Evolutionary conservation across 1,140 invertebrate genomes (phyloP).

Genomic region (Limonius californicus): DNA sequence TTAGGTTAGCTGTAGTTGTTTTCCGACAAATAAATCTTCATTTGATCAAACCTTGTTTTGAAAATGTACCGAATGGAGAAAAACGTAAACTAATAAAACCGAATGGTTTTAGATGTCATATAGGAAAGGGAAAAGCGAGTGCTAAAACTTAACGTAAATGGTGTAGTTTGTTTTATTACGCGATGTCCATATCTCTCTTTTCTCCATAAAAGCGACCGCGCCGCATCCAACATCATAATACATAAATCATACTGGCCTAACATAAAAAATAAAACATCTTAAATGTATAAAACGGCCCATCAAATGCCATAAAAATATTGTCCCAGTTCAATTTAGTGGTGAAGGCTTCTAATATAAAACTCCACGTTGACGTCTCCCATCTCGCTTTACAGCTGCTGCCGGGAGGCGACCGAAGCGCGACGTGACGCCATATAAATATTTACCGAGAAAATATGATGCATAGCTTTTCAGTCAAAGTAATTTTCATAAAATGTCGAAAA

Average conservation of each 20-base stretch:
- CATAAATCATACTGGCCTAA: constrained; percentile 4
- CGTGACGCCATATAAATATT: constrained; percentile 1
- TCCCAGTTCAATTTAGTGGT: constrained; percentile 7
- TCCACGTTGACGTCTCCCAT: not conserved
- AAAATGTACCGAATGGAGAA: too few relatives aligned
- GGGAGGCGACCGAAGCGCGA: not conserved
- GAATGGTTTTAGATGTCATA: too few relatives aligned
- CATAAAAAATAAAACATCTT: constrained; percentile 12
- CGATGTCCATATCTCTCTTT: too few relatives aligned
- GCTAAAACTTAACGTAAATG: too few relatives aligned
- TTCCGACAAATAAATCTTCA: too few relatives aligned
- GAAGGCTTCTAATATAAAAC: not conserved
- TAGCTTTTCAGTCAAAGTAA: constrained; percentile 5
- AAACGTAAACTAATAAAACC: too few relatives aligned
- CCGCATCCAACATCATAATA: not conserved
- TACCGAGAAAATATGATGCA: constrained; percentile 9
- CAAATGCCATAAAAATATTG: constrained; percentile 10
- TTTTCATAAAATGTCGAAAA: constrained; percentile 13
- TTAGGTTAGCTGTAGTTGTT: too few relatives aligned
- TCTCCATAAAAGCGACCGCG: too few relatives aligned
- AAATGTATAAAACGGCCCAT: constrained; percentile 5
- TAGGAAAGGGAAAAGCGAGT: too few relatives aligned
- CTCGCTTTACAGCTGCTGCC: not conserved
- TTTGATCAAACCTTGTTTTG: too few relatives aligned
- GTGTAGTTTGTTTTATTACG: too few relatives aligned